A percentile compares a stretch with the other conserved stretches of the same genome.
These are phyloP conservation scores for Actinostola sp. DNA, from an alignment of 92 coral and sea anemone genomes.

Conservation along the genomic window DNA sequence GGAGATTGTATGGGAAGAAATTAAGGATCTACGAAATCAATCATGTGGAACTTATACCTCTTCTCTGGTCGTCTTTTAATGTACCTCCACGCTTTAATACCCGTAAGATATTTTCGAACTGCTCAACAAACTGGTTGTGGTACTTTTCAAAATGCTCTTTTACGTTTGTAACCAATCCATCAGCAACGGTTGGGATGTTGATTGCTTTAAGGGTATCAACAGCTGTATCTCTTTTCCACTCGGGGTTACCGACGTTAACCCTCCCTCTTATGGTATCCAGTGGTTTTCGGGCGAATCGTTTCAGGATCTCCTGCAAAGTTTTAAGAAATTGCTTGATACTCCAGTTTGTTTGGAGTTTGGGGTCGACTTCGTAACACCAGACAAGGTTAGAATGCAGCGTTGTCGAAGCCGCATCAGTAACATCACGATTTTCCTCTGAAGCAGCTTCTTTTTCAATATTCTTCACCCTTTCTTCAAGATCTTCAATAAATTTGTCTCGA, in stretches of 20 bases:
- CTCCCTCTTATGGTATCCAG: constrained; percentile 30
- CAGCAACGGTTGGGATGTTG: constrained; percentile 20
- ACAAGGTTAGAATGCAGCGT: constrained; percentile 47
- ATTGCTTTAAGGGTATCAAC: constrained; percentile 32
- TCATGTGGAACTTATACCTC: constrained; percentile 17
- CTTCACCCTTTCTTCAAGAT: constrained; percentile 40
- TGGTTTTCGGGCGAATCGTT: not conserved
- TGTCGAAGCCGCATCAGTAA: constrained; percentile 33
- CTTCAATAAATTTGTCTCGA: constrained; percentile 44
- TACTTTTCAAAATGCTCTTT: constrained; percentile 39
- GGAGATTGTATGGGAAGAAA: too few species aligned
- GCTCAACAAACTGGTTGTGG: constrained; percentile 47
- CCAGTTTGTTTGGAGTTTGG: not conserved
- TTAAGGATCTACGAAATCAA: not conserved
- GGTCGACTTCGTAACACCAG: constrained; percentile 35
- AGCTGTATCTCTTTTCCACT: constrained; percentile 54
- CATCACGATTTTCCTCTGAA: constrained; percentile 6
- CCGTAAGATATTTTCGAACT: constrained; percentile 34
- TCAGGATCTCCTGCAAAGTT: not conserved
- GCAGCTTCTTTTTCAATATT: constrained; percentile 50
- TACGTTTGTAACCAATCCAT: constrained; percentile 26
- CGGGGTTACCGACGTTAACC: constrained; percentile 50
- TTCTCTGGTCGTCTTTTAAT: constrained; percentile 56
- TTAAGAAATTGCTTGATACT: not conserved
- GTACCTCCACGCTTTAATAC: constrained; percentile 59